Evolutionary conservation across 2,797 vertebrate species (phyloP).

Genomic region (Pristis pectinata): DNA sequence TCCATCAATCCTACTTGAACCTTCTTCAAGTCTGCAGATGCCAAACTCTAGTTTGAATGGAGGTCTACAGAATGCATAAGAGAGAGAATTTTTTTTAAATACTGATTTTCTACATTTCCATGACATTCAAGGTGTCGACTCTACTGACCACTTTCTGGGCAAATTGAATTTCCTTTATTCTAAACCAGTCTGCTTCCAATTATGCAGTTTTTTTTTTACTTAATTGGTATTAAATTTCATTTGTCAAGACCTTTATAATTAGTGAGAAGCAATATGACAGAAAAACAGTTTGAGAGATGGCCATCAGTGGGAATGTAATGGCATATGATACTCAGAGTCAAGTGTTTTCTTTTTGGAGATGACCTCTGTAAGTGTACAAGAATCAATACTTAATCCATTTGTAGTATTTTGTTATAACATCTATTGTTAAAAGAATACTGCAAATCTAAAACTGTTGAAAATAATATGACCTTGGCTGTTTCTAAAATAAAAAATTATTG

Average conservation of each 20-base stretch:
- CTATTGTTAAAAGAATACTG: background rate
- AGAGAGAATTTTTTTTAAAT: background rate
- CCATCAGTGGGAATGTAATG: background rate
- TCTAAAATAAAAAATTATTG: background rate
- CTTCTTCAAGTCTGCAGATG: background rate
- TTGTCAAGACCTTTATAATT: background rate
- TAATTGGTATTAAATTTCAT: background rate
- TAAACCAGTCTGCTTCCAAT: background rate
- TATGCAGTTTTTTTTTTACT: background rate
- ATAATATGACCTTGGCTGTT: background rate
- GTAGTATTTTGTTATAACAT: background rate
- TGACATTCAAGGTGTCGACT: background rate
- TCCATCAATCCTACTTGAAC: too few relatives aligned
- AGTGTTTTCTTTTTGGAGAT: background rate
- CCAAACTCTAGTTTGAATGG: background rate
- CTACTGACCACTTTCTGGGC: background rate
- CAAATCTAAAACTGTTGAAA: background rate
- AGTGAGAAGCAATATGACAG: background rate
- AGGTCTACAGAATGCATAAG: background rate
- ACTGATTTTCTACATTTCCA: background rate
- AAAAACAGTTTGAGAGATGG: background rate
- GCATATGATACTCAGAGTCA: background rate
- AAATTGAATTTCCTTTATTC: background rate
- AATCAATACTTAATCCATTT: slow-evolving; percentile 20
- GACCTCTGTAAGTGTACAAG: background rate